phyloP scores from a whole-genome alignment of 2,888 invertebrate species.

The Antitype chi region DNA sequence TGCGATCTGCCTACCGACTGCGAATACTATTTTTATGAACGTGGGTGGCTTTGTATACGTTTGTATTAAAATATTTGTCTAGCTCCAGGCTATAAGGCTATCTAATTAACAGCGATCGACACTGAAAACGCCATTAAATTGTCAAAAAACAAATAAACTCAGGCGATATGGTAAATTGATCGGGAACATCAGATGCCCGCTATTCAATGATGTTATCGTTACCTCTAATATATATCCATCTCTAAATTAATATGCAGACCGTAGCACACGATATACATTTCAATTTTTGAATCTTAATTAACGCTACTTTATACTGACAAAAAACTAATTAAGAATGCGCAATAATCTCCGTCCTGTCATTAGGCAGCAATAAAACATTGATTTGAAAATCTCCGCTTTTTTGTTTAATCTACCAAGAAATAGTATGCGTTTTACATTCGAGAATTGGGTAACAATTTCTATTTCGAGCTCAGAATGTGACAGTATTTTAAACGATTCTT shows the following conservation, averaged over 20 bases:
- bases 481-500: slow-evolving; percentile 58
- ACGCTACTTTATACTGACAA: slow-evolving; percentile 59
- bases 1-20: slow-evolving; percentile 67
- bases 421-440: slow-evolving; percentile 54
- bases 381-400: slow-evolving; percentile 54
- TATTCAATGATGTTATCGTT: slow-evolving; percentile 66
- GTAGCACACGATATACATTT: slow-evolving; percentile 50
- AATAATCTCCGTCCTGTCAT: slow-evolving; percentile 64
- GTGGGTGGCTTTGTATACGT: slow-evolving; percentile 80
- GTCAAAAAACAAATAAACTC: slow-evolving; percentile 79
- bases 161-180: slow-evolving; percentile 74
- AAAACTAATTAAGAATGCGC: slow-evolving; percentile 65
- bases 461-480: slow-evolving; percentile 56
- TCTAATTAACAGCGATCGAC: slow-evolving; percentile 71
- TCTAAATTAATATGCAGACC: slow-evolving; percentile 60
- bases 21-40: slow-evolving; percentile 75
- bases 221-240: slow-evolving; percentile 63
- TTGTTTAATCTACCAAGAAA: slow-evolving; percentile 52
- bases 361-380: slow-evolving; percentile 61
- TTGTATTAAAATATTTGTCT: slow-evolving; percentile 80
- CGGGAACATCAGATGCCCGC: slow-evolving; percentile 60
- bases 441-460: slow-evolving; percentile 57
- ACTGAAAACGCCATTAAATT: slow-evolving; percentile 80
- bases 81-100: slow-evolving; percentile 73
- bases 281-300: slow-evolving; percentile 65